These are phyloP conservation scores for Oreocharis arfaki DNA, from an alignment of 2,113 vertebrate genomes.

Conservation along the genomic window DNA sequence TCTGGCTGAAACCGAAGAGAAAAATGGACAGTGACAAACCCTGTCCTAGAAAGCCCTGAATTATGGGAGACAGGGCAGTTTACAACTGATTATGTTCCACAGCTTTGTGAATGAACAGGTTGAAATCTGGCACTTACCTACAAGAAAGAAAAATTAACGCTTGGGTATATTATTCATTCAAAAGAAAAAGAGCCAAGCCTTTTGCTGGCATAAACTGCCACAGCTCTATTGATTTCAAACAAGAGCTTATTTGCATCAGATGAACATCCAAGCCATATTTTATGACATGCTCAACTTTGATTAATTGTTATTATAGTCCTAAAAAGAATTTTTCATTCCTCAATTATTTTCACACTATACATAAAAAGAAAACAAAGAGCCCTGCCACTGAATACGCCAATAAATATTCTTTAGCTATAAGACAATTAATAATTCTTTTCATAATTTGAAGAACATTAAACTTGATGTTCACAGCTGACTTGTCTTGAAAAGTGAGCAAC, in stretches of 20 bases:
- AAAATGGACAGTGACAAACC: not conserved
- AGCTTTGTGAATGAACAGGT: not conserved
- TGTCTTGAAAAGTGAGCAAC: not conserved
- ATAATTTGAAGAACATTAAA: not conserved
- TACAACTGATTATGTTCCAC: not conserved
- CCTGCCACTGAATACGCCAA: not conserved
- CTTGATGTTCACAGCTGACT: not conserved
- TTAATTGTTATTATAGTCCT: constrained; percentile 11
- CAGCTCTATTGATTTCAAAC: constrained; percentile 34
- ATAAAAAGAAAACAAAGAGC: not conserved
- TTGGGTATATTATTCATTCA: not conserved
- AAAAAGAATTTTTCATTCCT: not conserved
- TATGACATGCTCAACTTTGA: not conserved
- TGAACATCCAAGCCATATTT: constrained; percentile 22
- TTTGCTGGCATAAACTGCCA: not conserved
- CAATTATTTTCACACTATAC: not conserved
- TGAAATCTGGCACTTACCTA: not conserved
- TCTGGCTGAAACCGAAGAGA: not conserved
- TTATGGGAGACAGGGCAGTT: not conserved
- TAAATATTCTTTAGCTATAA: not conserved
- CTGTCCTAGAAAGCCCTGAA: not conserved
- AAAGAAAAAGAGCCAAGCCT: not conserved
- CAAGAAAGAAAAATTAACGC: constrained; percentile 8
- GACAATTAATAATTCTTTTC: not conserved
- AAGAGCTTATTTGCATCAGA: constrained; percentile 1